Evolutionary conservation across 2,113 vertebrate species (phyloP), one percentile per base, ranked within the genome.

Genomic region (Petroica traversi): DNA sequence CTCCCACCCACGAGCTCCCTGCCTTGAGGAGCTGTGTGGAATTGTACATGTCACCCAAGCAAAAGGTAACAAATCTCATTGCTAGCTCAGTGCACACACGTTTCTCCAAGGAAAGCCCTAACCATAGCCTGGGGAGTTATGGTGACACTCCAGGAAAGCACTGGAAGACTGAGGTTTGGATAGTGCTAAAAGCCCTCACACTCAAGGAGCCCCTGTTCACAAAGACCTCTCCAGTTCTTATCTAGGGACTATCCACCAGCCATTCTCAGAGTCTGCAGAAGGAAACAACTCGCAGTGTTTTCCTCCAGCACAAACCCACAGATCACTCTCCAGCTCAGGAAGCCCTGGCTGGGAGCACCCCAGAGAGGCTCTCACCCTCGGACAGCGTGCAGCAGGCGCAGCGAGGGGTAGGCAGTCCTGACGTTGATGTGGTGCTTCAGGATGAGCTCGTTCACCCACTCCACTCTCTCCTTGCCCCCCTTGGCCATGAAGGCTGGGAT

Each of bases 401-500:
- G 98, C 0, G 99, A 99, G 24, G 99, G 99, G 95, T 99, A 99
- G n/a, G 99, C 99, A 1, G 99, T 99, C 80, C 98, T 99, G 24
- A 99, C 98, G 29, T 98, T 98, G 92, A 99, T 98, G 1, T 77
- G 98, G 83, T 99, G 99, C 90, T 98, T 98, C 79, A 99, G 97
- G 97, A 99, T 99, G 95, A 99, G 98, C 48, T 98, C 98, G 1
- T 99, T 98, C 46, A 98, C 99, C 99, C 99, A 99, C 95, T 99
- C 99, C 77, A 99, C 99, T 0, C 99, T 97, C 92, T 99, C 99
- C 97, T 99, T 99, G 79, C 99, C 99, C 1, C 99, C 99, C 85
- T 99, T 98, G 75, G 99, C 99, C 99, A 99, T 99, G 97, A 99
- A 99, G 4, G 99, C 99, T 0, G 99, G 99, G 93, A 99, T 99